These are phyloP conservation scores for Larimichthys crocea DNA, from an alignment of 2,113 vertebrate species.

Conservation along the genomic window DNA sequence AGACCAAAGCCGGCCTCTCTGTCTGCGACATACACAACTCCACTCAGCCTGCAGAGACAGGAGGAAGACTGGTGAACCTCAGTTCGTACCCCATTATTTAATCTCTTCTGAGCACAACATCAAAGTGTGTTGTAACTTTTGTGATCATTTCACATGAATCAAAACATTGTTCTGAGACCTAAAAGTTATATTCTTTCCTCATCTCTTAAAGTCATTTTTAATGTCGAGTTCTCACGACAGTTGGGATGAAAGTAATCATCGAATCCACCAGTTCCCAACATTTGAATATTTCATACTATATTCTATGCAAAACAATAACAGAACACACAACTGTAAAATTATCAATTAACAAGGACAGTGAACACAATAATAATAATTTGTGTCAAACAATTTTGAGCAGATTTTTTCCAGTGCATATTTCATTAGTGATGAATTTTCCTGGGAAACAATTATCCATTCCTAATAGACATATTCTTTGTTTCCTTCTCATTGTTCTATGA, in stretches of 20 bases:
- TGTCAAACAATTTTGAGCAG: too few relatives aligned
- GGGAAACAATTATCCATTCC: too few relatives aligned
- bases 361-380: too few relatives aligned
- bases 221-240: neutral
- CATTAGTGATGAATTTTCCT: too few relatives aligned
- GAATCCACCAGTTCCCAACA: too few relatives aligned
- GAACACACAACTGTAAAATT: too few relatives aligned
- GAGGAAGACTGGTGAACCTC: neutral
- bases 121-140: neutral
- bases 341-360: too few relatives aligned
- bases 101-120: neutral
- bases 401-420: too few relatives aligned
- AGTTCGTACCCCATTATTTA: neutral
- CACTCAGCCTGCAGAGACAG: slow-evolving; percentile 83
- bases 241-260: neutral
- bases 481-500: too few relatives aligned
- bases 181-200: neutral
- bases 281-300: too few relatives aligned
- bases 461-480: too few relatives aligned
- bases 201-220: neutral
- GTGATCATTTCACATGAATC: neutral
- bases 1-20: slow-evolving; percentile 91
- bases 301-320: too few relatives aligned
- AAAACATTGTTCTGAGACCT: neutral
- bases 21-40: slow-evolving; percentile 85